phyloP scores from a whole-genome alignment of 37 sponge, comb jelly and placozoan genomes.

The Theonella swinhoei region DNA sequence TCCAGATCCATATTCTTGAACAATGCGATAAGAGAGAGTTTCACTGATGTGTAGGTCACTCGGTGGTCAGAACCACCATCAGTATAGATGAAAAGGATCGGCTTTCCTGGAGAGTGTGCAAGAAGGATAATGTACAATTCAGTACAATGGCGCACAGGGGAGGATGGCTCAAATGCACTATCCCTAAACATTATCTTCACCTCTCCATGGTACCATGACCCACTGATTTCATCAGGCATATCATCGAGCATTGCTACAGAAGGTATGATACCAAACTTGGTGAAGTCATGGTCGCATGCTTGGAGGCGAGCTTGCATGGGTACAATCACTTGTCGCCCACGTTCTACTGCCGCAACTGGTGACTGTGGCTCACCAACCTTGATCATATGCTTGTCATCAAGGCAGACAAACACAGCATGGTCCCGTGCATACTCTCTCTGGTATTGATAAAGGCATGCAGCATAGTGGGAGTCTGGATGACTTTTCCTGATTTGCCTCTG shows the following conservation, averaged over 20 bases:
- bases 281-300: slow-evolving; percentile 55
- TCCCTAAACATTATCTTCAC: too few species aligned
- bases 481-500: slow-evolving; percentile 19
- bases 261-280: slow-evolving; percentile 16
- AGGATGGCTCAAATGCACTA: too few species aligned
- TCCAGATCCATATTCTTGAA: slow-evolving; percentile 12
- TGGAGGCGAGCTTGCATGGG: background rate
- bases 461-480: slow-evolving; percentile 50
- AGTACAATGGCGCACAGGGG: slow-evolving; percentile 18
- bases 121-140: background rate
- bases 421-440: slow-evolving; percentile 15
- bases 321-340: slow-evolving; percentile 49
- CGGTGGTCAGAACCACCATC: slow-evolving; percentile 34
- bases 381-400: slow-evolving; percentile 53
- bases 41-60: background rate
- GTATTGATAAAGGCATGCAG: slow-evolving; percentile 33
- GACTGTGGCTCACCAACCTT: slow-evolving; percentile 68
- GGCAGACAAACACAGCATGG: background rate
- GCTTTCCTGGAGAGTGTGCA: too few species aligned
- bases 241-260: slow-evolving; percentile 21
- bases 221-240: slow-evolving; percentile 1
- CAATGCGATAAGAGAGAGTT: background rate
- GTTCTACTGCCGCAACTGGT: slow-evolving; percentile 68
- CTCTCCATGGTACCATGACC: slow-evolving; percentile 14
- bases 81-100: slow-evolving; percentile 8